Conservation (phyloP, 2,113 vertebrate species). For the Psittacula cyanocephala region DNA sequence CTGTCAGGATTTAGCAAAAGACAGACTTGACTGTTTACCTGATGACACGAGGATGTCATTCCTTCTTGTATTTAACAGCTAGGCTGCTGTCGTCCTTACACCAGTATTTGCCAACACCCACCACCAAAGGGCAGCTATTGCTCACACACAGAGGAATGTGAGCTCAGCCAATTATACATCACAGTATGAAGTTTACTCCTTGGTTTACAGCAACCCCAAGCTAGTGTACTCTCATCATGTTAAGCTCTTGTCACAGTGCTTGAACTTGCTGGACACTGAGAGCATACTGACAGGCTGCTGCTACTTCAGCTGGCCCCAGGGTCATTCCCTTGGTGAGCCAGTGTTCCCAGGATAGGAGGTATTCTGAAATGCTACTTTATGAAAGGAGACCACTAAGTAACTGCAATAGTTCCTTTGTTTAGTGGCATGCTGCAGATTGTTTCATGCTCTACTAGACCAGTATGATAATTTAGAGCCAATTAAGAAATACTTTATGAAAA, state of each 20-base stretch:
- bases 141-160: not conserved
- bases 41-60: not conserved
- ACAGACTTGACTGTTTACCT: not conserved
- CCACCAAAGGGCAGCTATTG: not conserved
- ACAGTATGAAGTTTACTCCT: not conserved
- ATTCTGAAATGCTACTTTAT: not conserved
- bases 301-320: not conserved
- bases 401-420: slow-evolving; percentile 5
- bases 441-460: slow-evolving; percentile 25
- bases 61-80: not conserved
- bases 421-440: not conserved
- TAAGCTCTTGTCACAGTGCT: not conserved
- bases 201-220: not conserved
- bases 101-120: not conserved
- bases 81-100: not conserved
- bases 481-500: slow-evolving; percentile 17
- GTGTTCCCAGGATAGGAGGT: not conserved
- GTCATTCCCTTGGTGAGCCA: not conserved
- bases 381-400: not conserved
- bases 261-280: fast-evolving
- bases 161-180: not conserved
- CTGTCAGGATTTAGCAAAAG: not conserved
- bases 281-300: not conserved
- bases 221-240: not conserved
- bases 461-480: slow-evolving; percentile 2